phyloP scores from a whole-genome alignment of 1,140 invertebrate genomes.

The Arctopsyche grandis region DNA sequence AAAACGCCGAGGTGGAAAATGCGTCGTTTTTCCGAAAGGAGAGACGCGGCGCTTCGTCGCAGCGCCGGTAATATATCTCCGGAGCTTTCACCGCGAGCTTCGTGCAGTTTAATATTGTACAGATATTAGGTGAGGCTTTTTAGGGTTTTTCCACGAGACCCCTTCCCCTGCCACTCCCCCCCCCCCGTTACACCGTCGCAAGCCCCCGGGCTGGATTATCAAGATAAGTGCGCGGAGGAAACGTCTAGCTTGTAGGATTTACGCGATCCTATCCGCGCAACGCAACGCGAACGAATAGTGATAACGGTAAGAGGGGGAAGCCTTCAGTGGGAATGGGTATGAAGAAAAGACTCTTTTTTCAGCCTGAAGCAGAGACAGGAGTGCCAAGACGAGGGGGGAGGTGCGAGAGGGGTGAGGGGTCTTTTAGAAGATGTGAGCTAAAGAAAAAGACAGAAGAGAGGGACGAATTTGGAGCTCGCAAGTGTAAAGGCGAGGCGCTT shows the following conservation, averaged over 20 bases:
- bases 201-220: slow-evolving; percentile 9
- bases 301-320: neutral
- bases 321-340: neutral
- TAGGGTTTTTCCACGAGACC: slow-evolving; percentile 20
- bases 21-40: neutral
- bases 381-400: too few species aligned
- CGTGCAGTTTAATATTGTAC: slow-evolving; percentile 32
- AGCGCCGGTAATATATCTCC: slow-evolving; percentile 15
- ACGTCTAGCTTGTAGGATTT: slow-evolving; percentile 32
- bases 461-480: too few species aligned
- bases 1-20: neutral
- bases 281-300: slow-evolving; percentile 9
- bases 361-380: neutral
- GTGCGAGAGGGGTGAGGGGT: too few species aligned
- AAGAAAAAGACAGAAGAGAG: too few species aligned
- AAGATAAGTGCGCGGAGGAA: slow-evolving; percentile 28
- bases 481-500: neutral
- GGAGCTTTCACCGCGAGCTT: slow-evolving; percentile 23
- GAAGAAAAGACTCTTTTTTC: neutral
- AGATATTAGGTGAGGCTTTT: slow-evolving; percentile 30
- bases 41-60: neutral
- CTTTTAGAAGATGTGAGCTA: too few species aligned
- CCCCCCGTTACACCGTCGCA: neutral
- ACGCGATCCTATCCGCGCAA: slow-evolving; percentile 22
- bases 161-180: neutral